These are phyloP conservation scores for Sander vitreus DNA, from an alignment of 2,113 vertebrate species.

Conservation along the genomic window DNA sequence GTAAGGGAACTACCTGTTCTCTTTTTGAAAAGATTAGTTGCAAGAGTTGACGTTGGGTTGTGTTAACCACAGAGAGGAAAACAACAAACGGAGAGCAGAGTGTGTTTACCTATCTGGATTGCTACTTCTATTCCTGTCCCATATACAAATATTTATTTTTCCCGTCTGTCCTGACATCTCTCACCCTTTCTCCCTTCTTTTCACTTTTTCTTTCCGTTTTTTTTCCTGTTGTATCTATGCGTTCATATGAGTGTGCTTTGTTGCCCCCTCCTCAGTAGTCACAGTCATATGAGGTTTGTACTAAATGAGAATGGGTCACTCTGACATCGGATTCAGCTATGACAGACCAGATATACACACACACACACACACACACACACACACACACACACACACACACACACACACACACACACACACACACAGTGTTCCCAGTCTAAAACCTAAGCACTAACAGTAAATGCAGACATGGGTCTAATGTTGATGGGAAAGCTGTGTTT, in stretches of 20 bases:
- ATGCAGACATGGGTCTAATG: neutral
- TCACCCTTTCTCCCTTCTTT: neutral
- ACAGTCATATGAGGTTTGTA: neutral
- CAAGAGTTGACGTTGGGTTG: neutral
- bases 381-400: neutral
- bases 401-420: conserved; percentile 19
- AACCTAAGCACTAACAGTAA: conserved; percentile 1
- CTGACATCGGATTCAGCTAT: conserved; percentile 4
- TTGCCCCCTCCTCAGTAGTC: neutral
- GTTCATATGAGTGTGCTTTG: neutral
- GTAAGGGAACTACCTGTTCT: neutral
- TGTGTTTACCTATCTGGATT: conserved; percentile 27
- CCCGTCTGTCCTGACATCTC: neutral
- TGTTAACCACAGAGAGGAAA: neutral
- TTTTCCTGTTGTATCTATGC: neutral
- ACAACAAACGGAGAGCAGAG: conserved; percentile 1
- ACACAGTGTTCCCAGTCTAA: neutral
- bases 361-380: too few species aligned
- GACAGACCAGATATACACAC: neutral
- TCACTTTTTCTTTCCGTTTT: neutral
- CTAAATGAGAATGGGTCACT: neutral
- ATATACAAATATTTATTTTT: conserved; percentile 55
- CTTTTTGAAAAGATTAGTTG: neutral
- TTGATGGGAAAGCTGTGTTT: conserved; percentile 5
- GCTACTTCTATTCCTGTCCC: conserved; percentile 15